Conservation (phyloP, 2,113 vertebrate species). For the Rhipidura dahli region DNA sequence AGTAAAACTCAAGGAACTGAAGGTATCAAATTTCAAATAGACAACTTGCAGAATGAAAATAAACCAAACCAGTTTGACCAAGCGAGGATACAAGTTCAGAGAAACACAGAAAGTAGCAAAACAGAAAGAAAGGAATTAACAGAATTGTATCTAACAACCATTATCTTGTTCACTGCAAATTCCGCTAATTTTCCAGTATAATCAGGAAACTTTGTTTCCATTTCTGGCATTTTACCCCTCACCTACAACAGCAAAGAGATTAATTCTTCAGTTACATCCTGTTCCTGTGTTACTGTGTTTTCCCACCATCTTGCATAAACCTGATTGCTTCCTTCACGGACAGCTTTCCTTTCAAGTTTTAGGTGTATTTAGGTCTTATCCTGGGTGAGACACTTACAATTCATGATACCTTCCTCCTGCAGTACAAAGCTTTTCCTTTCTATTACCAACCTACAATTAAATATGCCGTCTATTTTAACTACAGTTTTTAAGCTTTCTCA, state of each 20-base stretch:
- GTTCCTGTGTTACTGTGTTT: conserved; percentile 55
- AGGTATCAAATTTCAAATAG: background rate
- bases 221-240: conserved; percentile 61
- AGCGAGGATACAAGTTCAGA: background rate
- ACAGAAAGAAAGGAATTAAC: background rate
- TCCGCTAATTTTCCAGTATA: background rate
- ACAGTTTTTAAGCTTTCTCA: background rate
- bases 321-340: conserved; percentile 5
- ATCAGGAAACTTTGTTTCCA: conserved; percentile 60
- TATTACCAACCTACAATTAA: background rate
- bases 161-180: background rate
- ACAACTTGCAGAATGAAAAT: background rate
- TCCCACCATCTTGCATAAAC: conserved; percentile 49
- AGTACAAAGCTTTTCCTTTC: background rate
- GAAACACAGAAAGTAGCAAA: background rate
- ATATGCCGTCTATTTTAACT: background rate
- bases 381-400: conserved; percentile 2
- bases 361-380: background rate
- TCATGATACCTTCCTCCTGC: background rate
- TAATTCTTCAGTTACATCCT: conserved; percentile 59
- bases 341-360: conserved; percentile 27
- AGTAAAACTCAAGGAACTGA: background rate
- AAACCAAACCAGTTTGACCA: background rate
- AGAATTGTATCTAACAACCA: background rate
- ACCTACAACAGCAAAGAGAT: conserved; percentile 42